Base-by-base conservation (phyloP, 2,888 invertebrate genomes). In the Cremastinae sp. region DNA sequence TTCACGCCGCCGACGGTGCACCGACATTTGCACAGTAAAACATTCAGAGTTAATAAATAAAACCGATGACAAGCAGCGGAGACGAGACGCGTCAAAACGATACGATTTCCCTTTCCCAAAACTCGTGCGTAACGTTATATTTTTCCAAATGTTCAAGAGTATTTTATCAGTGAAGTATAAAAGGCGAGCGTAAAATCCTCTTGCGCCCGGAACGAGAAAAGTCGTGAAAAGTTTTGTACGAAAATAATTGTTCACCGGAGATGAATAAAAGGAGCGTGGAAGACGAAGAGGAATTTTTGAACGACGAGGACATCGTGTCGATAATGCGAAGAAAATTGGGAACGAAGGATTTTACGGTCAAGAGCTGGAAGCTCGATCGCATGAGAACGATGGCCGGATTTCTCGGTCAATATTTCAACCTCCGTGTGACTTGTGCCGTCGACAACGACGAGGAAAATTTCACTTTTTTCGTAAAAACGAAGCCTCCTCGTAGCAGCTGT, bases 381-480 rank as follows among this genome's bases (percentile, higher is more conserved):
- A 10, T 81, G 2, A 47, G 10, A 0, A 72, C 62, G 58, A 65
- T 71, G n/a, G 79, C 78, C 12, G 85, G 85, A 5, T 84, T 62
- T 56, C 14, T 84, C 22, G 85, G 85, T 2, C 72, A 62, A 10
- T 85, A 85, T 56, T 80, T 79, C 68, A 72, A 56, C 5, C 79
- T 85, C 8, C 28, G 41, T 0, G 75, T 82, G 10, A 76, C 51
- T 3, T 79, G 81, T 54, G 41, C 9, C 9, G 16, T 64, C 14
- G 65, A 54, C 18, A 72, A 72, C 10, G 41, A 34, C 4, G 18
- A 53, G 53, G 41, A 45, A 45, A 74, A 22, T 7, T 78, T 82
- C 18, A 65, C 28, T 2, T 84, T 85, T 73, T 85, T 85, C 66
- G 84, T 74, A 0, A 85, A 85, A 61, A 73, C 80, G 8, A 80